Percentiles rank a stretch among this genome's conserved stretches.
These are phyloP conservation scores for Acropora tenuis DNA, from an alignment of 64 coral and sea anemone species.

Conservation along the genomic window DNA sequence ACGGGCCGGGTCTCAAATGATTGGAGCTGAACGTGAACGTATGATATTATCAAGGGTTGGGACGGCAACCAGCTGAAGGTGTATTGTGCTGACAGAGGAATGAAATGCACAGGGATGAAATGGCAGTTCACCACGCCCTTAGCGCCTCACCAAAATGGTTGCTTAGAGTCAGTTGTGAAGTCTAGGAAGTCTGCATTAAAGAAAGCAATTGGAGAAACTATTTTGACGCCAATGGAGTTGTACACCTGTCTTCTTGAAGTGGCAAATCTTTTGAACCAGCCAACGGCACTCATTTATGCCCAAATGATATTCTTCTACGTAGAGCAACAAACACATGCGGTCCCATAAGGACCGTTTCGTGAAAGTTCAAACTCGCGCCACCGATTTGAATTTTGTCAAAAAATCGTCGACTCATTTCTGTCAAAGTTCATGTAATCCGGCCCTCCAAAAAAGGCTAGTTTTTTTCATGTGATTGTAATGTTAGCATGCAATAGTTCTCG, in stretches of 20 bases:
- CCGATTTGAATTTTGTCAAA: slow-evolving; percentile 53
- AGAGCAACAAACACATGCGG: slow-evolving; percentile 1
- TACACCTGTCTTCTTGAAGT: slow-evolving; percentile 65
- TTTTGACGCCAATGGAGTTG: slow-evolving; percentile 41
- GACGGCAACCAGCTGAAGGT: slow-evolving; percentile 6
- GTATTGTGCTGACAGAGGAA: slow-evolving; percentile 11
- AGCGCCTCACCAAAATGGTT: slow-evolving; percentile 62
- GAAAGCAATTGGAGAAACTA: slow-evolving; percentile 57
- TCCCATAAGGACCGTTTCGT: slow-evolving; percentile 59
- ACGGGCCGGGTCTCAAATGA: slow-evolving; percentile 44
- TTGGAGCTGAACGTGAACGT: slow-evolving; percentile 45
- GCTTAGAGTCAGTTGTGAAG: slow-evolving; percentile 59
- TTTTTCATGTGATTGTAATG: no score
- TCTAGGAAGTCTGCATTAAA: slow-evolving; percentile 43
- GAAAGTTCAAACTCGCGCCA: slow-evolving; percentile 49
- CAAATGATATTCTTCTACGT: slow-evolving; percentile 62
- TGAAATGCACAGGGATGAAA: neutral
- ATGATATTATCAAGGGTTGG: slow-evolving; percentile 41
- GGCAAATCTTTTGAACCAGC: slow-evolving; percentile 51
- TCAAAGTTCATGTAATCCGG: no score
- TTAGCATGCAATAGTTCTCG: no score
- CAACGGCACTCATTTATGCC: slow-evolving; percentile 43
- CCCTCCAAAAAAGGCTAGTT: no score
- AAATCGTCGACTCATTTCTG: slow-evolving; percentile 52
- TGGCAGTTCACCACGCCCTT: slow-evolving; percentile 46